Evolutionary conservation across 2,888 invertebrate species (phyloP).

Genomic region (Stenotaenia linearis): DNA sequence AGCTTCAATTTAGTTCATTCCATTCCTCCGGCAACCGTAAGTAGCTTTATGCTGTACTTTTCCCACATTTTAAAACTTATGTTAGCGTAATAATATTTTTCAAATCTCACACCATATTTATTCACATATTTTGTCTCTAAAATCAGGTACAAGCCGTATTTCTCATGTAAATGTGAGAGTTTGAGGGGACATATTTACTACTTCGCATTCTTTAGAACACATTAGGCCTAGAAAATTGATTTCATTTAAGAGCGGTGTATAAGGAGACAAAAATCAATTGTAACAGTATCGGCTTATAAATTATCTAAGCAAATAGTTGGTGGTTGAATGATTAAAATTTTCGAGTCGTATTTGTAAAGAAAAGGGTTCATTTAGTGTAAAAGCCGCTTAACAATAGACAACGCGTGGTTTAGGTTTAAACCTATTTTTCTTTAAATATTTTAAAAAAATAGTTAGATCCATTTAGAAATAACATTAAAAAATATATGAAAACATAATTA

Average conservation of each 20-base stretch:
- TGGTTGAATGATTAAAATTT: not conserved
- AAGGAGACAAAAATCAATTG: not conserved
- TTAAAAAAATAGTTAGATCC: no score
- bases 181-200: not conserved
- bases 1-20: not conserved
- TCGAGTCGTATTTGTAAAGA: not conserved
- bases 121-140: not conserved
- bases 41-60: not conserved
- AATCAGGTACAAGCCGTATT: not conserved
- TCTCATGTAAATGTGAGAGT: not conserved
- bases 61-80: not conserved
- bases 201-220: not conserved
- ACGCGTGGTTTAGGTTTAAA: not conserved
- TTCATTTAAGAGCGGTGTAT: not conserved
- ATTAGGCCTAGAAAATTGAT: not conserved
- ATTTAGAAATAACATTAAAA: not conserved
- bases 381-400: not conserved
- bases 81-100: not conserved
- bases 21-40: not conserved
- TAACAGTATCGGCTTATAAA: not conserved
- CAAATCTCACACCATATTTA: not conserved
- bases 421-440: not conserved
- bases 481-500: not conserved
- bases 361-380: not conserved
- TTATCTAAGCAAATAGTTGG: no score